Base-by-base conservation (phyloP, 2,888 invertebrate genomes). In the Drosophila borealis region DNA sequence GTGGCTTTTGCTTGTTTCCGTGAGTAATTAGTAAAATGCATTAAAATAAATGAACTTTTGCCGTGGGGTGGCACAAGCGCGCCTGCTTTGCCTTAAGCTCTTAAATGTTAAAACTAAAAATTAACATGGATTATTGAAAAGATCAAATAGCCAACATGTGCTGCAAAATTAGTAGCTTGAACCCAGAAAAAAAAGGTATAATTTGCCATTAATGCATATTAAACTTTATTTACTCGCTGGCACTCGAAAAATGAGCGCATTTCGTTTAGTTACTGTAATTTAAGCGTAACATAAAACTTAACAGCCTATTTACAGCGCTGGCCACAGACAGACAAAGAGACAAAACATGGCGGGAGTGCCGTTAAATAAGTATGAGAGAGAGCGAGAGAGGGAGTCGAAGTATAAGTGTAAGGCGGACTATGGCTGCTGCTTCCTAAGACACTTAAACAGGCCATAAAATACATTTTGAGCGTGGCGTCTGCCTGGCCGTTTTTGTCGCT, bases 391-490 rank as follows among this genome's bases (percentile, higher is more conserved):
- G 21, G 36, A 46, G 46, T 25, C 13, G n/a, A 45, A 34, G 39
- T n/a, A 45, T 17, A 37, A 51, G 59, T 19, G 48, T 33, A 39
- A 51, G 56, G 37, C 45, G 77, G 53, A 76, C 77, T 72, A 71
- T 53, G 56, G 76, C 50, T 54, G 67, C 37, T 19, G 70, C 39
- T 51, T 50, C 14, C 60, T 53, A 55, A 71, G 87, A 84, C 81
- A 87, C 84, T 86, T 87, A 77, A 87, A 71, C 77, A 80, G 84
- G 70, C 84, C 87, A 83, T 83, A 83, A 83, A 83, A 83, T 78
- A 84, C 82, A 84, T 81, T 82, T 79, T 70, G 78, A 80, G 79
- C 81, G 71, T 63, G 51, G 37, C 67, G 62, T 59, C 56, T 51
- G 66, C 49, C 37, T 46, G 36, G 56, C 69, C 53, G 56, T 53